These are phyloP conservation scores for Podiceps cristatus DNA, from an alignment of 2,113 vertebrate genomes.

Conservation along the genomic window DNA sequence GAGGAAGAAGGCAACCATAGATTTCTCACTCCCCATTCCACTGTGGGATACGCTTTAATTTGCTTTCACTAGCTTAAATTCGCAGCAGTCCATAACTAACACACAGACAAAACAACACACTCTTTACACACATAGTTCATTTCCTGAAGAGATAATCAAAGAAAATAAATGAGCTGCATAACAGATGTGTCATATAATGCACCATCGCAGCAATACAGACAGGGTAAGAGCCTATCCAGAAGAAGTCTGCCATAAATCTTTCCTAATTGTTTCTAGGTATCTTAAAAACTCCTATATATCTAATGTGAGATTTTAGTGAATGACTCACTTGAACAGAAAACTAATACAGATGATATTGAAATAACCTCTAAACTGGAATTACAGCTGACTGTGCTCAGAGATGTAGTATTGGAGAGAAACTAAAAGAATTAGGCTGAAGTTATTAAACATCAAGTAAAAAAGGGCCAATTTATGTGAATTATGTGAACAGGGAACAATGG, in stretches of 20 bases:
- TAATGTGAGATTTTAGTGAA: not conserved
- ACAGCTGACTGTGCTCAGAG: not conserved
- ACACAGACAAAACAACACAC: slow-evolving; percentile 50
- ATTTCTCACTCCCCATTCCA: not conserved
- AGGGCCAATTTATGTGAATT: slow-evolving; percentile 36
- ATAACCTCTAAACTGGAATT: not conserved
- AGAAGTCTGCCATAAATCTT: slow-evolving; percentile 13
- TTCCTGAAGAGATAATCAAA: slow-evolving; percentile 36
- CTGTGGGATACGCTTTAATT: not conserved
- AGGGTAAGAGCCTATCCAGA: not conserved
- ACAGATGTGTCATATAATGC: slow-evolving; percentile 50
- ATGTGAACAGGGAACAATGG: slow-evolving; percentile 40
- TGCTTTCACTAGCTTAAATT: not conserved
- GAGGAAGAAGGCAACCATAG: not conserved
- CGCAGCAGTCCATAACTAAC: not conserved
- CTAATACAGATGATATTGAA: not conserved
- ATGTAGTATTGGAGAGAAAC: not conserved
- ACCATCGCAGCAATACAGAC: not conserved
- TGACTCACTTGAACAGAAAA: slow-evolving; percentile 4
- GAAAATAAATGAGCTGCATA: slow-evolving; percentile 23
- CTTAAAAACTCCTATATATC: not conserved
- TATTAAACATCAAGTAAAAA: slow-evolving; percentile 31
- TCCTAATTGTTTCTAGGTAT: not conserved
- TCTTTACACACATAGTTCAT: slow-evolving; percentile 25
- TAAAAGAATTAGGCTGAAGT: not conserved